phyloP scores from a whole-genome alignment of 2,113 vertebrate genomes.

The Pelecanoides urinatrix region DNA sequence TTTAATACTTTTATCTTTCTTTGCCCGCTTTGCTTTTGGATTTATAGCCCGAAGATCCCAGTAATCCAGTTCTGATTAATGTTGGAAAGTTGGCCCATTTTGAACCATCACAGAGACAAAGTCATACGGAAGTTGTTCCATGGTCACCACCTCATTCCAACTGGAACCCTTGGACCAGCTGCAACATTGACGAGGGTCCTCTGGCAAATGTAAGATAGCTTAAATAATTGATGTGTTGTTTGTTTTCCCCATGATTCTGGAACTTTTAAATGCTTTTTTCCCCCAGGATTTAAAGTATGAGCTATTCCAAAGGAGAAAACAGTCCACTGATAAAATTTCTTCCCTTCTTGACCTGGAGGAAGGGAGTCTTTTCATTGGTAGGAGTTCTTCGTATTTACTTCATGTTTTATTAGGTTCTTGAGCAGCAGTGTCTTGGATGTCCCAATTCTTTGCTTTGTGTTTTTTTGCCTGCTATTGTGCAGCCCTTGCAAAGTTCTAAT shows the following conservation, averaged over 20 bases:
- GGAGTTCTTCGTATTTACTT: not conserved
- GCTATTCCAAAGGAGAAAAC: not conserved
- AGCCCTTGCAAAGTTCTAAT: not conserved
- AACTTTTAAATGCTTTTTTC: not conserved
- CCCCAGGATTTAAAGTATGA: not conserved
- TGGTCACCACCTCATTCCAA: conserved; percentile 98
- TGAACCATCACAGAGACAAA: conserved; percentile 89
- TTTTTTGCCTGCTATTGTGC: not conserved
- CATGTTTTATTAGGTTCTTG: not conserved
- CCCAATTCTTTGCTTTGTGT: not conserved
- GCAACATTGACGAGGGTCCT: conserved; percentile 97
- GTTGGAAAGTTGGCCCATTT: conserved; percentile 90
- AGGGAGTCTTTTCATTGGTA: not conserved
- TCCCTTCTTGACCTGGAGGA: not conserved
- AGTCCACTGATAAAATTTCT: not conserved
- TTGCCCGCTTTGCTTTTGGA: not conserved
- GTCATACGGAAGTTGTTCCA: conserved; percentile 83
- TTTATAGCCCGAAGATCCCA: conserved; percentile 79
- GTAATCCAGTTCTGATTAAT: conserved; percentile 76
- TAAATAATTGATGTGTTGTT: not conserved
- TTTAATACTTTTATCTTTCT: not conserved
- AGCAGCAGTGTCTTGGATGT: not conserved
- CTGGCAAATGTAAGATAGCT: conserved; percentile 78
- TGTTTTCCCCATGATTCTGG: not conserved
- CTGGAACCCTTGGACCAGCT: conserved; percentile 98